phyloP scores from a whole-genome alignment of 1,140 invertebrate species.

The Drosophila insularis region DNA sequence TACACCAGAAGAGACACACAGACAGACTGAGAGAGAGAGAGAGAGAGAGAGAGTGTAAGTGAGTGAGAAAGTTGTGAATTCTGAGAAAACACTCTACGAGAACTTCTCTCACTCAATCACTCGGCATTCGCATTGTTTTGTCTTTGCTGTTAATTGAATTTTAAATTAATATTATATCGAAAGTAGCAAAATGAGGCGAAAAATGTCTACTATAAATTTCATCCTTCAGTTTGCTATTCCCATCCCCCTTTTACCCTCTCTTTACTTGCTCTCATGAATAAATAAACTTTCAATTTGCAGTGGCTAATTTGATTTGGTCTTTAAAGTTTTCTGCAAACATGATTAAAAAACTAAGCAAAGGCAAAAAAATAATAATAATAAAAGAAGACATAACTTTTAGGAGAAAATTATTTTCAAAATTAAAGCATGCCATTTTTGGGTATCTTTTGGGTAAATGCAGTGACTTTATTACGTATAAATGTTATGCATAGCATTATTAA shows the following conservation, averaged over 20 bases:
- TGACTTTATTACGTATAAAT: too few relatives aligned
- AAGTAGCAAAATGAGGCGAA: background rate
- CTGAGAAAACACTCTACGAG: background rate
- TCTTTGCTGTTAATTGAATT: conserved; percentile 72
- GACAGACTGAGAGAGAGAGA: background rate
- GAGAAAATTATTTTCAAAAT: too few relatives aligned
- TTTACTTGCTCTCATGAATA: conserved; percentile 60
- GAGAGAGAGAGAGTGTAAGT: background rate
- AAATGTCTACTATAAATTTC: conserved; percentile 52
- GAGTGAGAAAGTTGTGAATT: background rate
- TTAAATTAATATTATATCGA: conserved; percentile 68
- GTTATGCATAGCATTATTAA: too few relatives aligned
- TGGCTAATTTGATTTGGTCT: conserved; percentile 72
- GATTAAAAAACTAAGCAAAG: background rate
- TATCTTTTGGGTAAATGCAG: too few relatives aligned
- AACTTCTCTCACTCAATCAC: background rate
- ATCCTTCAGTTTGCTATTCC: conserved; percentile 15
- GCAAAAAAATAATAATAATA: background rate
- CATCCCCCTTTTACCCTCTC: too few relatives aligned
- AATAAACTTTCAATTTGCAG: conserved; percentile 76
- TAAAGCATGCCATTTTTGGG: too few relatives aligned
- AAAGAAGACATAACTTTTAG: background rate
- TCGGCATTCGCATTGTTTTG: conserved; percentile 16
- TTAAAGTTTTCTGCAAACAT: conserved; percentile 6
- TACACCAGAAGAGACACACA: background rate